Evolutionary conservation across 2,888 invertebrate genomes (phyloP).

Genomic region (Drosophila nigricruria): DNA sequence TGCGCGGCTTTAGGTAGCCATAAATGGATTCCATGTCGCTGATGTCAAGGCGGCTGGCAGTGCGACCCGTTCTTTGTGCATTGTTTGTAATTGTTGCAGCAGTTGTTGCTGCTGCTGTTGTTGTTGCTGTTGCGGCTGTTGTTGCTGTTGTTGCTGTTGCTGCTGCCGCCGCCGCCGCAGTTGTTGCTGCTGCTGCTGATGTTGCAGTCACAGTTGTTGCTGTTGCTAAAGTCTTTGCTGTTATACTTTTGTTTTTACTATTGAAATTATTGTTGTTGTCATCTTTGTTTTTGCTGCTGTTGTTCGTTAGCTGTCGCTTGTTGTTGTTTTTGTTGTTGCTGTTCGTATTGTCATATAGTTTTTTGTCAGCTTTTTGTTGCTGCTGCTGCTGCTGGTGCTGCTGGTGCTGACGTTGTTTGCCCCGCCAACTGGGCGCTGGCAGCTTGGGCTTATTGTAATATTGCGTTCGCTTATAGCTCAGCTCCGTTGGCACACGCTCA

Average conservation of each 20-base stretch:
- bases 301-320: constrained; percentile 70
- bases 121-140: constrained; percentile 31
- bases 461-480: constrained; percentile 32
- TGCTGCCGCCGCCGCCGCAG: constrained; percentile 28
- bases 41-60: constrained; percentile 82
- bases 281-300: constrained; percentile 60
- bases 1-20: constrained; percentile 85
- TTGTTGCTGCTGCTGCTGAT: constrained; percentile 36
- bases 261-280: constrained; percentile 71
- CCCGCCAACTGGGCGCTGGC: constrained; percentile 82
- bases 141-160: constrained; percentile 30
- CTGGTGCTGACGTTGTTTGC: constrained; percentile 52
- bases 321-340: constrained; percentile 47
- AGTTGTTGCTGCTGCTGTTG: constrained; percentile 33
- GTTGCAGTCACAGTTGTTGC: constrained; percentile 22
- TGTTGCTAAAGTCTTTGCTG: constrained; percentile 49
- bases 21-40: constrained; percentile 85
- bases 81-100: constrained; percentile 28
- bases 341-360: constrained; percentile 72
- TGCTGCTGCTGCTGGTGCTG: constrained; percentile 35
- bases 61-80: constrained; percentile 71
- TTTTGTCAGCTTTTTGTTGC: constrained; percentile 71
- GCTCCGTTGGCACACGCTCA: constrained; percentile 78
- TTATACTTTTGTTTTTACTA: constrained; percentile 73
- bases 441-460: constrained; percentile 64